Base-by-base conservation (phyloP, 2,113 vertebrate species). In the Gymnorhina tibicen region DNA sequence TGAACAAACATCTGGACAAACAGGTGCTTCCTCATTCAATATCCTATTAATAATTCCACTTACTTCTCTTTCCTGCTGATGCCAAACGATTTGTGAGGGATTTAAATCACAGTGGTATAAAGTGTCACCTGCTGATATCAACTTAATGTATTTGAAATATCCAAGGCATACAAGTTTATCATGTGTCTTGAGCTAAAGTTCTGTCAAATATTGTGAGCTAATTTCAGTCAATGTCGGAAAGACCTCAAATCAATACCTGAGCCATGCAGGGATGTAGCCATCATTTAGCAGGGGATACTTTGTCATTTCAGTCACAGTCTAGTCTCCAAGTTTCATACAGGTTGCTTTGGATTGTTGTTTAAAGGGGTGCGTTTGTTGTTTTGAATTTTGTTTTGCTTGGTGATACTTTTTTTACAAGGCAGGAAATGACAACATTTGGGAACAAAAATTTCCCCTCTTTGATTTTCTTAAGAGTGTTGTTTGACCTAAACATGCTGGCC, bases 1-100 rank as follows among this genome's bases (percentile, higher is more conserved):
- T 85, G 85, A 92, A 87, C 23, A 75, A 92, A 79, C 90, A 94
- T 90, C 85, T 94, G 95, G 93, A 86, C 78, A 91, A 91, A 72
- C 91, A 96, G 64, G 94, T 87, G 84, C 30, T 92, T 87, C 50
- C 41, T 69, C 59, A 85, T 88, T 87, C 73, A 59, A 83, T 86
- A 79, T 55, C 55, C 85, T 95, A 79, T 81, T 91, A 95, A 87
- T 91, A 89, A 96, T 95, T 95, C 32, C 39, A 73, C 33, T 70
- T 75, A 78, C 14, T 84, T 77, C 39, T 78, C 62, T 75, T 58
- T 84, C 67, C 67, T 70, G 66, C 83, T 80, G 55, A 62, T 89
- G 86, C 82, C 93, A 95, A 96, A 89, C 1, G 0, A 82, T 92
- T 97, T 93, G 72, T 93, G 84, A 93, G 87, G 80, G 87, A 88